These are phyloP conservation scores for Tachina fera DNA, from an alignment of 2,888 invertebrate species.

Conservation along the genomic window DNA sequence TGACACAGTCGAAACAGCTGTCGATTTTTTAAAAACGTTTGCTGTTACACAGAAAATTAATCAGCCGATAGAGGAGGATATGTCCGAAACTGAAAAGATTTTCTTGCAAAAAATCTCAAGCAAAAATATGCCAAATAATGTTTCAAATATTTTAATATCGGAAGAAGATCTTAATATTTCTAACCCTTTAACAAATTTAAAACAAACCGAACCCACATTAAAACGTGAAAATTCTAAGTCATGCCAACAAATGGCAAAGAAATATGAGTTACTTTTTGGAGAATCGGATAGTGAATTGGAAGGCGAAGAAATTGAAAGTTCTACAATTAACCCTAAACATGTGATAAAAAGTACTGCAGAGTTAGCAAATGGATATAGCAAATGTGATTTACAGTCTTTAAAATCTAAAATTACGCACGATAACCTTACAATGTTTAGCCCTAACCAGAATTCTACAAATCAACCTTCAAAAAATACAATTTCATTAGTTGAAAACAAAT, in stretches of 20 bases:
- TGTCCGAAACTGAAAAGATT: constrained; percentile 27
- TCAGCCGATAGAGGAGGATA: neutral
- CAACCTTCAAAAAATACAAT: neutral
- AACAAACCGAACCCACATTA: neutral
- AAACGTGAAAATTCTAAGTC: constrained; percentile 3
- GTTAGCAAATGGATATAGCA: neutral
- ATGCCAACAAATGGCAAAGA: constrained; percentile 2
- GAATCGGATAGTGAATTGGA: constrained; percentile 57
- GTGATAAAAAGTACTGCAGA: constrained; percentile 41
- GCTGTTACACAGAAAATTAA: neutral
- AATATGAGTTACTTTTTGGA: constrained; percentile 59
- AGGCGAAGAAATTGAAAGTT: constrained; percentile 13
- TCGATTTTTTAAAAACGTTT: constrained; percentile 59
- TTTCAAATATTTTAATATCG: neutral
- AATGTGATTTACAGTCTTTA: neutral
- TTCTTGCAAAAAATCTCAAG: constrained; percentile 20
- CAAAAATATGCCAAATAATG: neutral
- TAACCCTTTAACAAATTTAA: constrained; percentile 1
- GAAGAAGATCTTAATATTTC: constrained; percentile 27
- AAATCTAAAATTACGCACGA: neutral
- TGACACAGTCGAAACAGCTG: constrained; percentile 45
- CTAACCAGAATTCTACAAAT: neutral
- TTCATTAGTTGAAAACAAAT: neutral
- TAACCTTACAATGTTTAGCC: neutral
- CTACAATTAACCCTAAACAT: constrained; percentile 7